These are phyloP conservation scores for Griposia aprilina DNA, from an alignment of 2,888 invertebrate species.

Conservation along the genomic window DNA sequence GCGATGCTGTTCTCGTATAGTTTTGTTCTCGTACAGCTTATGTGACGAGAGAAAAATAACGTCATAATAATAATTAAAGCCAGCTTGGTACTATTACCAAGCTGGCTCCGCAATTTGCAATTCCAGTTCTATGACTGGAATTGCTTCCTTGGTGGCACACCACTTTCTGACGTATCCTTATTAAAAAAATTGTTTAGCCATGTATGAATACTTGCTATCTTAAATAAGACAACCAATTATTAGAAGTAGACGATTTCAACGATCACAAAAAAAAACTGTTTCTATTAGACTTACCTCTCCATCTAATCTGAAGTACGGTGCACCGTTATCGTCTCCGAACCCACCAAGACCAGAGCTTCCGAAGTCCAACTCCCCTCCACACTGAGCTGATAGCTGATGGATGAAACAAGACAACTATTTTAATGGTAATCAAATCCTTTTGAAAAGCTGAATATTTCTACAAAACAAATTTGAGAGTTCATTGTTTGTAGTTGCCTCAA, in stretches of 20 bases:
- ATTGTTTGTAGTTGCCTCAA: not conserved
- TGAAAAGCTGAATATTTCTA: constrained; percentile 29
- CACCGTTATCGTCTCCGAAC: constrained; percentile 87
- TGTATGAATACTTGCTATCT: too few species aligned
- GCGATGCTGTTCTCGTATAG: too few species aligned
- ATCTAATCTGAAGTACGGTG: constrained; percentile 88
- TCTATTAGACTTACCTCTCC: constrained; percentile 81
- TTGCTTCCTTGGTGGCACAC: too few species aligned
- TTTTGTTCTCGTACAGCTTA: too few species aligned
- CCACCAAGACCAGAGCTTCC: constrained; percentile 87
- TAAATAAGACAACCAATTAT: too few species aligned
- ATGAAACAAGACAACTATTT: constrained; percentile 51
- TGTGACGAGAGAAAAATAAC: too few species aligned
- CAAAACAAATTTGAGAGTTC: not conserved
- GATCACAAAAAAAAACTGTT: not conserved
- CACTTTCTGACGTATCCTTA: too few species aligned
- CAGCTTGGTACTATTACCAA: too few species aligned
- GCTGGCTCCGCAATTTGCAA: too few species aligned
- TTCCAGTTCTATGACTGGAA: too few species aligned
- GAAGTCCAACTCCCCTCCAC: constrained; percentile 88
- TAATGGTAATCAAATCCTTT: constrained; percentile 49
- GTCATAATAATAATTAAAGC: too few species aligned
- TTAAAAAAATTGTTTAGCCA: too few species aligned
- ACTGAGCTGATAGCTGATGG: constrained; percentile 87
- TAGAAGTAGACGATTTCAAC: not conserved